Evolutionary conservation across 2,113 vertebrate genomes (phyloP).

Genomic region (Muntiacus muntjak): DNA sequence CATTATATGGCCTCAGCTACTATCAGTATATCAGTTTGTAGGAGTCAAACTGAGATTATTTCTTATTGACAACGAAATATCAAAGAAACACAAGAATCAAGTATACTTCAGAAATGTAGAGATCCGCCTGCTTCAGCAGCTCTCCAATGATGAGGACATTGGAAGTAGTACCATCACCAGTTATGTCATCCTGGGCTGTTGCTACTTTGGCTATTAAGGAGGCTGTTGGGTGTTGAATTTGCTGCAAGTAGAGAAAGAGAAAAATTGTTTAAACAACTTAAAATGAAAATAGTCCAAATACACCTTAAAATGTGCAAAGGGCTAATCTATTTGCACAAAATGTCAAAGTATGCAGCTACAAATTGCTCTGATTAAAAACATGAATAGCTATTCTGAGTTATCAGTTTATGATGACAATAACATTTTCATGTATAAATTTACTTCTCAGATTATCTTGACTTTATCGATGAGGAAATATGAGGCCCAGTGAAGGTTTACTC

Average conservation of each 20-base stretch:
- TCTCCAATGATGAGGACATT: constrained; percentile 98
- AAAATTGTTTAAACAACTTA: neutral
- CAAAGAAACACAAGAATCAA: neutral
- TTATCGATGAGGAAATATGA: neutral
- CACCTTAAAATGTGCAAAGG: neutral
- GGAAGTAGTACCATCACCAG: constrained; percentile 97
- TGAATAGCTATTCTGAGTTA: neutral
- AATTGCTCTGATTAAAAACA: neutral
- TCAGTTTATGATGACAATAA: neutral
- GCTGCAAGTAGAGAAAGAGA: constrained; percentile 78
- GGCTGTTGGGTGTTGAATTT: constrained; percentile 99
- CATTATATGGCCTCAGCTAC: neutral
- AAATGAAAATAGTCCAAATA: neutral
- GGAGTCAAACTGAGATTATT: neutral
- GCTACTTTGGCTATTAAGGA: constrained; percentile 98
- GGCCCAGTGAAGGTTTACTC: neutral
- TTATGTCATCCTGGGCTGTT: constrained; percentile 98
- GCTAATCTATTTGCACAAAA: neutral
- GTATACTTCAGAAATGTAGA: constrained; percentile 94
- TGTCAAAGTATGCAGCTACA: neutral
- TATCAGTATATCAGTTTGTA: neutral
- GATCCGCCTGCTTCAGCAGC: constrained; percentile 95
- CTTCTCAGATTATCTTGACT: neutral
- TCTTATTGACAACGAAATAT: neutral
- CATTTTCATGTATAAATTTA: neutral